phyloP scores from a whole-genome alignment of 2,888 invertebrate genomes.

The Lomographa bimaculata region DNA sequence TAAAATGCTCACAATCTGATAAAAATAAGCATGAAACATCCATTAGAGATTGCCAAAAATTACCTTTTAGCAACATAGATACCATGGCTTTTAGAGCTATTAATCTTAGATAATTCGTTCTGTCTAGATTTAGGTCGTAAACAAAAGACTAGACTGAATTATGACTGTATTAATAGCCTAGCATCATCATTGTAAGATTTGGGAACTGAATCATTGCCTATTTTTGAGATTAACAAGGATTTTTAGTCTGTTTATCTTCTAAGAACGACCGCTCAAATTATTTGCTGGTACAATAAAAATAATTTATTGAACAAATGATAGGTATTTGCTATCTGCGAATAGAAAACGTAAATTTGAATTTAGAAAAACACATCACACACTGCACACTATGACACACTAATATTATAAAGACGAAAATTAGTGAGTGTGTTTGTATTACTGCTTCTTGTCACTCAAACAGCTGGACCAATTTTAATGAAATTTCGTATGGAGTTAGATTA shows the following conservation, averaged over 20 bases:
- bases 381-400: no score
- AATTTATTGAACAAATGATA: no score
- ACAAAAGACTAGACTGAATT: slow-evolving; percentile 31
- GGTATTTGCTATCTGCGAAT: no score
- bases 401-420: no score
- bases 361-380: no score
- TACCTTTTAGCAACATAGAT: slow-evolving; percentile 16
- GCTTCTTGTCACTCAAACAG: no score
- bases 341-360: no score
- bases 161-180: slow-evolving; percentile 12
- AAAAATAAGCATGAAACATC: slow-evolving; percentile 7
- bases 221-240: neutral
- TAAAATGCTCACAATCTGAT: slow-evolving; percentile 1
- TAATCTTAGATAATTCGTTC: slow-evolving; percentile 37
- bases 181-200: slow-evolving; percentile 5
- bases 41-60: slow-evolving; percentile 9
- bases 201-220: slow-evolving; percentile 14
- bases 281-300: no score
- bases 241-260: no score
- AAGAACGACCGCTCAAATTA: neutral
- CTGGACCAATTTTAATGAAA: no score
- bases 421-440: no score
- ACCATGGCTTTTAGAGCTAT: slow-evolving; percentile 26
- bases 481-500: no score
- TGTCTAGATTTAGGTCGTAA: slow-evolving; percentile 34